Percentiles rank a stretch among this genome's conserved stretches.
Evolutionary conservation across 2,797 vertebrate genomes (phyloP).

Genomic region (Rhinichthys osculus): DNA sequence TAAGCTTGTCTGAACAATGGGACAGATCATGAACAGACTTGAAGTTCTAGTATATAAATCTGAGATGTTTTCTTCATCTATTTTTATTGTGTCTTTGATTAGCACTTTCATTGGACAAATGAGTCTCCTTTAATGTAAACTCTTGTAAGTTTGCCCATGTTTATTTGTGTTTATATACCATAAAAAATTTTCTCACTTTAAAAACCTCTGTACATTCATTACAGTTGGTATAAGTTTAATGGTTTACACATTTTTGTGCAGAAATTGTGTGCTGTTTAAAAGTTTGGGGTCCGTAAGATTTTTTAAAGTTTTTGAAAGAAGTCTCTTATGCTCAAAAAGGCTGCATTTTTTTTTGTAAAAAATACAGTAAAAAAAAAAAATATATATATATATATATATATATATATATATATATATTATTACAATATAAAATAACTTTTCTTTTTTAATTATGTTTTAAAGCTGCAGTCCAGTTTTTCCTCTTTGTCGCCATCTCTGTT

Average conservation of each 20-base stretch:
- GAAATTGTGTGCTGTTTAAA: not conserved
- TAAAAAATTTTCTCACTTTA: not conserved
- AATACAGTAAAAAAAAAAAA: not conserved
- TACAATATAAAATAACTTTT: too few relatives aligned
- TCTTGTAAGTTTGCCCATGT: not conserved
- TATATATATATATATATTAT: too few relatives aligned
- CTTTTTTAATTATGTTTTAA: too few relatives aligned
- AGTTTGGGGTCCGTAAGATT: too few relatives aligned
- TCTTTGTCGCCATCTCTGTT: too few relatives aligned
- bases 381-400: too few relatives aligned
- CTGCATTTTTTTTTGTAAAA: not conserved
- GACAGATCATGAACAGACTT: not conserved
- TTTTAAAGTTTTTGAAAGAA: too few relatives aligned
- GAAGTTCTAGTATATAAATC: not conserved
- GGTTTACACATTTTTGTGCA: not conserved
- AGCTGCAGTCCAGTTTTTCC: too few relatives aligned
- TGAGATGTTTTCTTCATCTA: not conserved
- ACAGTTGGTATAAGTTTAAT: not conserved
- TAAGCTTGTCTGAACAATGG: conserved; percentile 13
- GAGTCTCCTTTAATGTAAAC: not conserved
- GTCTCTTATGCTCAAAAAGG: not conserved
- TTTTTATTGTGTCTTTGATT: not conserved
- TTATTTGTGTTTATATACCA: not conserved
- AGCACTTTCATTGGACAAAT: not conserved
- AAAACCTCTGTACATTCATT: not conserved